Conservation (phyloP, 2,797 vertebrate genomes). For the Danio kyathit region DNA sequence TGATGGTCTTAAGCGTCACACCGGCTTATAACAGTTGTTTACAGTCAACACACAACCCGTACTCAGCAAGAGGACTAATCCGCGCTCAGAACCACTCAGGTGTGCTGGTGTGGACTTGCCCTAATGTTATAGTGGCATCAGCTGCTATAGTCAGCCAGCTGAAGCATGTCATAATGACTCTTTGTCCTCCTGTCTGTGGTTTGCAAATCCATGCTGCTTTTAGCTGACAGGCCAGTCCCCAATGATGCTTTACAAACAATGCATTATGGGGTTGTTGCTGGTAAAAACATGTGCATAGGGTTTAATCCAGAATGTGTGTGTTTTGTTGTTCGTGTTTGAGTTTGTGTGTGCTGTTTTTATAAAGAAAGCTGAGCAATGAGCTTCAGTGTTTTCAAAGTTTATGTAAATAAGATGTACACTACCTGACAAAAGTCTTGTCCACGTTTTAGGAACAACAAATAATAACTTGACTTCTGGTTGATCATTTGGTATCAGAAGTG, state of each 20-base stretch:
- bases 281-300: background rate
- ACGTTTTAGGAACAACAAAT: too few species aligned
- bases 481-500: too few species aligned
- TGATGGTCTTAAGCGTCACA: conserved; percentile 35
- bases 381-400: too few species aligned
- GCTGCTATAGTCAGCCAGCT: conserved; percentile 7
- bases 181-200: conserved; percentile 53
- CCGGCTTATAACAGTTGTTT: conserved; percentile 42
- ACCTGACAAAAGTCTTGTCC: too few species aligned
- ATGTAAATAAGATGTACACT: too few species aligned
- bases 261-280: background rate
- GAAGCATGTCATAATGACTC: conserved; percentile 39
- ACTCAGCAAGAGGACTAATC: conserved; percentile 42
- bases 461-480: too few species aligned
- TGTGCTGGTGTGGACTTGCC: conserved; percentile 53
- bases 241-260: conserved; percentile 55
- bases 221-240: conserved; percentile 37
- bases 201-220: conserved; percentile 52
- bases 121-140: conserved; percentile 53
- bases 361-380: too few species aligned
- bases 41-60: conserved; percentile 22
- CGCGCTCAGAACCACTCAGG: background rate
- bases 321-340: too few species aligned
- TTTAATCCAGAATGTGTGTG: background rate
- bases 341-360: too few species aligned